These are phyloP conservation scores for Radopholus similis DNA, from an alignment of 1,140 invertebrate genomes.

Conservation along the genomic window DNA sequence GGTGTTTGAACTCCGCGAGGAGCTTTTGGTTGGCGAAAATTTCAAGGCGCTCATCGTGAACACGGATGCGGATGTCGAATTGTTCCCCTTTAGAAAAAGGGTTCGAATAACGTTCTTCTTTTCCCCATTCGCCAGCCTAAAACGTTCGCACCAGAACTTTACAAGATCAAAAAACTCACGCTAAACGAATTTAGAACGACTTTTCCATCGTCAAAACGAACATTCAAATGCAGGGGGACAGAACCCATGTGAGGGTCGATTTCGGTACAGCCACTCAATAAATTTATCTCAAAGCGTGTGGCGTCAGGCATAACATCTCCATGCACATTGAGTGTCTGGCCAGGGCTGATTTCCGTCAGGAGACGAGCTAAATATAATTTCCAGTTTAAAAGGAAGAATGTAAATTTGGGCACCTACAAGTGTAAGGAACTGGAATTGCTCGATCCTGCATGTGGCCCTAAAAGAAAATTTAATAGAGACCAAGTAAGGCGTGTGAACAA, in stretches of 20 bases:
- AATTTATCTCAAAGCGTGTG: conserved; percentile 33
- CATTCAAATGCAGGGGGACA: conserved; percentile 35
- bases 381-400: no score
- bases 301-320: conserved; percentile 14
- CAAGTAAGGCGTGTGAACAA: background rate
- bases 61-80: conserved; percentile 41
- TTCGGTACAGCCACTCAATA: conserved; percentile 19
- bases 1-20: conserved; percentile 41
- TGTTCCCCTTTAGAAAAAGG: conserved; percentile 27
- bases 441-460: background rate
- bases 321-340: conserved; percentile 25
- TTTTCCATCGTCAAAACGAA: conserved; percentile 44
- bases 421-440: background rate
- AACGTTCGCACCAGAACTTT: conserved; percentile 11
- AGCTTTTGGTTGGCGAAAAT: conserved; percentile 41
- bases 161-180: conserved; percentile 21
- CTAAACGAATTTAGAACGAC: conserved; percentile 40
- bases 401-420: no score
- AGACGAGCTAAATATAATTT: no score
- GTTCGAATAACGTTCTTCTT: conserved; percentile 39
- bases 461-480: background rate
- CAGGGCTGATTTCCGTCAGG: conserved; percentile 20
- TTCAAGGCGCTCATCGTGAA: conserved; percentile 41
- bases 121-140: conserved; percentile 36
- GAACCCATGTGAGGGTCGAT: conserved; percentile 26